These are phyloP conservation scores for Piprites chloris DNA, from an alignment of 2,113 vertebrate genomes.

Conservation along the genomic window DNA sequence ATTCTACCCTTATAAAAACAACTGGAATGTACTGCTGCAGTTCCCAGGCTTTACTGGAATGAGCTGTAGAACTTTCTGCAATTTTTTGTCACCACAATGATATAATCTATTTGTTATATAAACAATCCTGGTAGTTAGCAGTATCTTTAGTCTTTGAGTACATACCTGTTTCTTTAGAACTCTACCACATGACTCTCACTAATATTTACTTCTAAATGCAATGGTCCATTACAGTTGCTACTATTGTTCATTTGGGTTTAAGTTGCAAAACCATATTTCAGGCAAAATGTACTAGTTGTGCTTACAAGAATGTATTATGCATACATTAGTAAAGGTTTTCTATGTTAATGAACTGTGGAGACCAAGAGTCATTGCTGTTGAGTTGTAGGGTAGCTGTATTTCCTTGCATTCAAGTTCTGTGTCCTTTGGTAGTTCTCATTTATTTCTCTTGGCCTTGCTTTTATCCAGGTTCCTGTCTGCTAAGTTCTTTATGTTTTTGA, in stretches of 20 bases:
- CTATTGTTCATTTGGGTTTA: slow-evolving; percentile 47
- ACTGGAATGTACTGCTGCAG: background rate
- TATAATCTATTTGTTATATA: background rate
- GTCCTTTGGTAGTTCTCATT: background rate
- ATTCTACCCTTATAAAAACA: background rate
- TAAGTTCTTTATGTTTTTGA: background rate
- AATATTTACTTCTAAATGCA: slow-evolving; percentile 2
- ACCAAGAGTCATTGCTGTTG: slow-evolving; percentile 7
- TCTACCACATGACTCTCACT: background rate
- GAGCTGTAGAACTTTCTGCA: background rate
- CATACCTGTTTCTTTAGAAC: slow-evolving; percentile 2
- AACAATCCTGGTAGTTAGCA: background rate
- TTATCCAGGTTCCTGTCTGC: background rate
- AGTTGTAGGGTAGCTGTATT: background rate
- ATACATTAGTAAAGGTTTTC: slow-evolving; percentile 65
- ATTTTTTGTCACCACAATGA: background rate
- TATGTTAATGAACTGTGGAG: slow-evolving; percentile 67
- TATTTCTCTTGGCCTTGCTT: background rate
- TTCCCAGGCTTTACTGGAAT: background rate
- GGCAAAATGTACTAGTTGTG: slow-evolving; percentile 63
- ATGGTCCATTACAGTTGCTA: background rate
- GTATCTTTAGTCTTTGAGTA: background rate
- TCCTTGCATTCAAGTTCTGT: background rate
- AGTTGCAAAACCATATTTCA: slow-evolving; percentile 57
- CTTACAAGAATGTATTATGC: slow-evolving; percentile 57